Base-by-base conservation (phyloP, 2,888 invertebrate genomes). In the Chloroclysta siterata region DNA sequence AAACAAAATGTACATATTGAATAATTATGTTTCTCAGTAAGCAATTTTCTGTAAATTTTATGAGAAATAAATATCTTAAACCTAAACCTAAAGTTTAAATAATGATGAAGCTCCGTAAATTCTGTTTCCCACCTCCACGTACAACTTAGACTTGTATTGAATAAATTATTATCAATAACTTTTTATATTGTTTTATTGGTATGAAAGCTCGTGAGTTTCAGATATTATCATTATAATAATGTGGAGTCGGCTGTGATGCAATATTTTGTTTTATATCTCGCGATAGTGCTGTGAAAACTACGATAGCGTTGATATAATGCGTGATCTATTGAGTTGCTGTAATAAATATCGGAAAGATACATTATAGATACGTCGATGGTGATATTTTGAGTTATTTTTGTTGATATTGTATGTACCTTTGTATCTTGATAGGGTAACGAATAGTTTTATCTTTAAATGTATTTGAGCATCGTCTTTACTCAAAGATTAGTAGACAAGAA, bases 181-280 rank as follows among this genome's bases (percentile, higher is more conserved):
- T 85, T 88, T 88, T 89, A 89, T 90, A 89, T 89, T 90, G 88
- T 91, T 90, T 90, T 91, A 90, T 90, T 85, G 83, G 81, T 87
- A 83, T 76, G 84, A 87, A 88, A 85, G 85, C 80, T 81, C 79
- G 82, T 81, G 84, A 85, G 86, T 80, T 83, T 85, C 77, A 68
- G 77, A 80, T 83, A 83, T 84, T 82, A 82, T 78, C 78, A 78
- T 79, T 80, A 80, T 82, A 84, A 60, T 66, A 79, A 46, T 76
- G 77, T 77, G 74, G 73, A 72, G 78, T 71, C 36, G 33, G 51
- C 51, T 73, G 80, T 86, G 85, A 82, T 73, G 88, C 82, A 88
- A 88, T 78, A 80, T 83, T 70, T 64, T 72, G 71, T 70, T 72
- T 72, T 69, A 72, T 72, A 69, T 56, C 66, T 60, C 44, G 61